Percentiles rank a stretch among this genome's conserved stretches.
These are phyloP conservation scores for Stenopsyche tienmushanensis DNA, from an alignment of 1,140 invertebrate species.

Conservation along the genomic window DNA sequence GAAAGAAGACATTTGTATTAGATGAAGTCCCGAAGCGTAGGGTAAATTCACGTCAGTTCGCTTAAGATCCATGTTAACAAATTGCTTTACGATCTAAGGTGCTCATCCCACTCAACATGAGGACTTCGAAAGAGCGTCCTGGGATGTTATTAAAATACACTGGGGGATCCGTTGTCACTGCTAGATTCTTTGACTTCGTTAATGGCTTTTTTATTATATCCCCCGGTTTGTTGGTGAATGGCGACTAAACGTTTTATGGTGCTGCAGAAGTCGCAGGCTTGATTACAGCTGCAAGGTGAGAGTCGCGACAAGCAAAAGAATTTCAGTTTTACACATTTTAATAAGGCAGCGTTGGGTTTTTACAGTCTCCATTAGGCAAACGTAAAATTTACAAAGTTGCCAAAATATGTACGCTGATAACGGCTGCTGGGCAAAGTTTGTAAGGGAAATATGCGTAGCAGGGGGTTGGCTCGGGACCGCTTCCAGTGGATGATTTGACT, in stretches of 20 bases:
- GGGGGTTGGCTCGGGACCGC: too few species aligned
- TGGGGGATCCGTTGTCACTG: background rate
- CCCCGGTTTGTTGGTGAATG: background rate
- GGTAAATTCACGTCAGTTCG: background rate
- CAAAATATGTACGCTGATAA: background rate
- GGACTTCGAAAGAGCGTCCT: background rate
- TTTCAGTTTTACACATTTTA: background rate
- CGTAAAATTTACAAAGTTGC: background rate
- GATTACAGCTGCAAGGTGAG: background rate
- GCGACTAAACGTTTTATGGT: background rate
- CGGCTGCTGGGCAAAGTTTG: too few species aligned
- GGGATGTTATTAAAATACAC: background rate
- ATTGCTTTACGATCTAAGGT: background rate
- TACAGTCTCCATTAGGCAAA: background rate
- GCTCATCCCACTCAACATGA: background rate
- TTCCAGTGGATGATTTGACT: too few species aligned
- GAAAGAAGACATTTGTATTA: too few species aligned
- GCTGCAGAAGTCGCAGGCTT: background rate
- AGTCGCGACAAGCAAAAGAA: too few species aligned
- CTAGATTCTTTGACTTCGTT: background rate
- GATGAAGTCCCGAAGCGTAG: too few species aligned
- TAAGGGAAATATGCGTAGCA: too few species aligned
- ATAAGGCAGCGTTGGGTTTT: background rate
- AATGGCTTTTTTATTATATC: background rate
- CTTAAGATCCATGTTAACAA: background rate